Evolutionary conservation across 2,113 vertebrate species (phyloP).

Genomic region (Planiliza haematocheilus): DNA sequence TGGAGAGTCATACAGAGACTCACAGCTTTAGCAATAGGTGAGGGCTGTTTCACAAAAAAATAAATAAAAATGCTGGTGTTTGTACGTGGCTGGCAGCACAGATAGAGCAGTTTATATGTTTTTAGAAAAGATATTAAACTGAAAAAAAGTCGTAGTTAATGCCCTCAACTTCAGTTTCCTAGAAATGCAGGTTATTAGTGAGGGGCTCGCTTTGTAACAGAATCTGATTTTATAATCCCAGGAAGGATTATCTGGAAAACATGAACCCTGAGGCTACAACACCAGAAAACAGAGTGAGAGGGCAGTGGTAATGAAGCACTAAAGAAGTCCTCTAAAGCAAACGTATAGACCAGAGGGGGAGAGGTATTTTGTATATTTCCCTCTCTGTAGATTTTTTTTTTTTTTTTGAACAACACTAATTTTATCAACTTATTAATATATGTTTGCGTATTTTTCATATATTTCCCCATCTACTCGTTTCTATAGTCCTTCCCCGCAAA

Average conservation of each 20-base stretch:
- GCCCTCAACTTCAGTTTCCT: conserved; percentile 2
- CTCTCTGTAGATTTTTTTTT: neutral
- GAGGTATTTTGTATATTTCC: neutral
- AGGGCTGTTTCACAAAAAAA: conserved; percentile 40
- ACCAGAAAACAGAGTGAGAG: neutral
- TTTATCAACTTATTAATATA: too few relatives aligned
- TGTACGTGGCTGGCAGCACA: conserved; percentile 24
- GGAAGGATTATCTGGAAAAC: conserved; percentile 2
- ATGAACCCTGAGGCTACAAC: neutral
- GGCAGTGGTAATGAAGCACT: neutral
- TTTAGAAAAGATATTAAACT: neutral
- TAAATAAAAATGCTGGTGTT: conserved; percentile 37
- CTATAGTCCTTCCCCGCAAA: conserved; percentile 11
- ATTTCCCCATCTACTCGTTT: neutral
- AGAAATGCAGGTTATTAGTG: neutral
- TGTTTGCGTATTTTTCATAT: neutral
- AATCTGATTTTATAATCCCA: conserved; percentile 27
- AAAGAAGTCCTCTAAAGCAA: neutral
- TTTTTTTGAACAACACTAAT: too few relatives aligned
- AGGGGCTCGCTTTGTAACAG: neutral
- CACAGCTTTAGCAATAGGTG: conserved; percentile 35
- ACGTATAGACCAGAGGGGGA: neutral
- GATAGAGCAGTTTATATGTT: conserved; percentile 16
- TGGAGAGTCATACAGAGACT: conserved; percentile 63
- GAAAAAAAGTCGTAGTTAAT: neutral